Evolutionary conservation across 2,113 vertebrate species (phyloP), one percentile per base, ranked within the genome.

Genomic region (Psephotus haematonotus): DNA sequence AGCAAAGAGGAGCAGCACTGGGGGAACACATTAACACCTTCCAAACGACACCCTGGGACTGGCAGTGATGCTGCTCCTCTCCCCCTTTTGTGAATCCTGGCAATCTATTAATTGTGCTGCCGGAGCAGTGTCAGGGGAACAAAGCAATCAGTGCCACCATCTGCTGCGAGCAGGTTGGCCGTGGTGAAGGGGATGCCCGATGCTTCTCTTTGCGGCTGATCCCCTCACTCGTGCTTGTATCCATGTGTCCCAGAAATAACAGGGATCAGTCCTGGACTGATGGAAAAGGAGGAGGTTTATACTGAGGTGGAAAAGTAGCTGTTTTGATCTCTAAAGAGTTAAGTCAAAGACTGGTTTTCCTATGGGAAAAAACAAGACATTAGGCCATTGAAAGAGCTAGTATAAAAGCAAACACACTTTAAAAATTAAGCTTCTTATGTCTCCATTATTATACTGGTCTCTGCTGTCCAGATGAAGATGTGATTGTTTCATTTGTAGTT

Each of bases 141-240:
- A 94, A 88, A 96, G 84, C 92, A 80, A 49, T 92, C 31, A 15
- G 59, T 91, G 90, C 77, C 93, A 95, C 92, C 96, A 92, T 96
- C 95, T 96, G 95, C 89, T 89, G 77, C 23, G 65, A 76, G 72
- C 85, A 83, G 49, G 81, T 18, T 95, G 93, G 90, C 64, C 7
- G 0, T 23, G 69, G 2, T 64, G 4, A 33, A 71, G 88, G 82
- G 44, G 44, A 15, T 76, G 91, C 53, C 37, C 28, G 29, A 65
- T 3, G 0, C 65, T 49, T 59, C 69, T 59, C 39, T 53, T 71
- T 46, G 46, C 24, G 11, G 1, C 82, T 60, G 75, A 76, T 81
- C 85, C 82, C 28, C 43, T 86, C 0, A 0, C 29, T 77, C 3
- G 0, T 4, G 9, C 46, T 87, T 91, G 65, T 5, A 2, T 67